Base-by-base conservation (phyloP, 35 echinoderm and acorn worm genomes). In the Nesometra sesokonis region DNA sequence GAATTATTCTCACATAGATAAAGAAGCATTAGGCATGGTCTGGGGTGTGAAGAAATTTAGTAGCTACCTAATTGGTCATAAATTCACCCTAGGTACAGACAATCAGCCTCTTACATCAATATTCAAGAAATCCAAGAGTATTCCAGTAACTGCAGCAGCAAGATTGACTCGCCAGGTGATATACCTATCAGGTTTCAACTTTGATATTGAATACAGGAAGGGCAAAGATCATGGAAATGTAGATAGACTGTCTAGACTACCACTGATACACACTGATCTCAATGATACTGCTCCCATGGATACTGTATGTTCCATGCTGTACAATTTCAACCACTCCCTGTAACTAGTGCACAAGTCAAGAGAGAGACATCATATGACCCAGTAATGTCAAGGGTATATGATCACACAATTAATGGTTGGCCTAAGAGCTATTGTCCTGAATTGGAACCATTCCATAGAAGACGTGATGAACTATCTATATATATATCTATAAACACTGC, bases 21-120 rank as follows among this genome's bases (percentile, higher is more conserved):
- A 87, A 31, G 85, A 94, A 78, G 92, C 83, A 11, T 52, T 90
- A 37, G 88, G 39, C 33, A 84, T 35, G 30, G 83, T 94, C 5
- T 94, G 87, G 80, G 93, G 67, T 0, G 85, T 91, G 0, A 87
- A 82, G n/a, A 86, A 81, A 87, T 94, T 80, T 52, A 80, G 30
- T 21, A 35, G 34, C 21, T 80, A 80, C 78, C 23, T 80, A 9
- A 34, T 15, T 67, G 86, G 78, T 40, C 77, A 78, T 13, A 84
- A 83, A 35, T 97, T 97, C 81, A 92, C 86, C 0, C 37, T 97
- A n/a, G 78, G 86, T 78, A 97, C 94, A 37, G 90, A 92, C 78
- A 90, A 97, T 80, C 89, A 97, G 34, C 94, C 90, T 17, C 78
- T 80, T 15, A 80, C 78, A 13, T 80, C 3, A 5, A 35, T 80